Base-by-base conservation (phyloP, 2,113 vertebrate species). In the Carollia perspicillata region DNA sequence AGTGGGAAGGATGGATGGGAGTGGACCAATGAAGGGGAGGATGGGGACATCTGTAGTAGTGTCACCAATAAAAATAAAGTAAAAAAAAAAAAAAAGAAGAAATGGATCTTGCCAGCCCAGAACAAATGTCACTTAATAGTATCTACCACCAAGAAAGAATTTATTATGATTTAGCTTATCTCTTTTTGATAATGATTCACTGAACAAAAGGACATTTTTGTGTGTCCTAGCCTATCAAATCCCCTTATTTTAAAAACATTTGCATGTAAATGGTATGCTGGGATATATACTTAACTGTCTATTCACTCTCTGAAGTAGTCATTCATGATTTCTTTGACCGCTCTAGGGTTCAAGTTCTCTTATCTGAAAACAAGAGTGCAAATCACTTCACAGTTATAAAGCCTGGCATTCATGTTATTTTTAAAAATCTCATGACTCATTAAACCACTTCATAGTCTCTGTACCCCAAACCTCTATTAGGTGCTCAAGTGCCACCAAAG, bases 271-370 rank as follows among this genome's bases (percentile, higher is more conserved):
- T 91, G 80, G 55, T 93, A 30, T 4, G 1, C 74, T 87, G 74
- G 95, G 89, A 97, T 92, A 97, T 91, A 71, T 37, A 71, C 60
- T 97, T 94, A 69, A 87, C 16, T 97, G 35, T 90, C 66, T 85
- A 74, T 65, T 96, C 88, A 93, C 33, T 84, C 18, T 96, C 72
- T 94, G 81, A 95, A 97, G 96, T 97, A 97, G 90, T 96, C 85
- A 95, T 95, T 97, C 88, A 90, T 12, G 55, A 85, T 96, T 96
- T 93, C 90, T 88, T 85, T 89, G 88, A 84, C 87, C 85, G 95
- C 93, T 94, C 85, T 35, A 97, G 58, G 77, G 94, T 97, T 97
- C 97, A 97, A 97, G 93, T 84, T 97, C 84, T 98, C 91, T 97
- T 95, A 79, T 80, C 81, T 94, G 94, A 93, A 97, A 97, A 96